phyloP scores from a whole-genome alignment of 2,888 invertebrate genomes.

The Rhyacophila evoluta region DNA sequence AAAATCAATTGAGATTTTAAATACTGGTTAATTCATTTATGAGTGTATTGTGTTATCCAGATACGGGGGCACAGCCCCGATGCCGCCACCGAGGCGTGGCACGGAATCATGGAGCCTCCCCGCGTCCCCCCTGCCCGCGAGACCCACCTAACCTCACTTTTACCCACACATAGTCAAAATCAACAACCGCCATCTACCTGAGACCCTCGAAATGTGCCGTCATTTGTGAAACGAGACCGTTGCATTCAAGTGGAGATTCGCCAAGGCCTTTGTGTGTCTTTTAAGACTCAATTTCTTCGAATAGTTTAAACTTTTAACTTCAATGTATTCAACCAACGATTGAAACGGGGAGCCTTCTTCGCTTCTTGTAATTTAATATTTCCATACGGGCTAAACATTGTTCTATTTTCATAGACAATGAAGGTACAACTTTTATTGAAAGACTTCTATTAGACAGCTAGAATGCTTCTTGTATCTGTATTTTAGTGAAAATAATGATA shows the following conservation, averaged over 20 bases:
- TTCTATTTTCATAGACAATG: neutral
- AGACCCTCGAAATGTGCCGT: neutral
- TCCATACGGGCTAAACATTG: neutral
- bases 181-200: constrained; percentile 60
- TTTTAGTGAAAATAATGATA: neutral
- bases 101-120: constrained; percentile 69
- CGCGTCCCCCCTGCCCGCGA: constrained; percentile 67
- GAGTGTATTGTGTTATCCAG: constrained; percentile 19
- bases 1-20: no score
- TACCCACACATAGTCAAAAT: constrained; percentile 55
- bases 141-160: constrained; percentile 65
- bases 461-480: neutral
- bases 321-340: neutral
- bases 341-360: neutral
- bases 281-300: neutral
- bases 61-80: constrained; percentile 36
- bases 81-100: constrained; percentile 59
- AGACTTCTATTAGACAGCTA: neutral
- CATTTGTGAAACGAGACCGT: neutral
- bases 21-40: no score
- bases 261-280: neutral
- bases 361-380: neutral
- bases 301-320: neutral
- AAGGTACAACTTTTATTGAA: neutral
- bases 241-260: neutral